Conservation (phyloP, 53 echinoderm and acorn worm species). For the Temnopleurus reevesii region DNA sequence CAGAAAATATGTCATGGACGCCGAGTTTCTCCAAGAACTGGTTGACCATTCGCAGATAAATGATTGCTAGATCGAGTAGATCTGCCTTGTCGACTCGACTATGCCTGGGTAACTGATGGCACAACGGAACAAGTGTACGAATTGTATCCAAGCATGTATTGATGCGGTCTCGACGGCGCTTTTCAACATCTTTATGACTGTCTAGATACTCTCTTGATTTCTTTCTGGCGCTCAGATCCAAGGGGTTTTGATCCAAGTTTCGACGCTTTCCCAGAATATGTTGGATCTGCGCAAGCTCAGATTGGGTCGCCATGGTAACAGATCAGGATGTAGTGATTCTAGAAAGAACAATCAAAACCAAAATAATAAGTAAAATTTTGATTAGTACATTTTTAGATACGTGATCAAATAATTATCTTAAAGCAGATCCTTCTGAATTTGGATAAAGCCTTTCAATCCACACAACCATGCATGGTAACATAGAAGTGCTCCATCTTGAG, state of each 20-base stretch:
- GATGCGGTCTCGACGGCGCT: conserved; percentile 72
- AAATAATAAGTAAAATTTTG: not conserved
- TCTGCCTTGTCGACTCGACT: conserved; percentile 74
- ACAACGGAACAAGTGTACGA: conserved; percentile 60
- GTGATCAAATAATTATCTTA: too few relatives aligned
- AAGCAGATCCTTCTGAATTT: too few relatives aligned
- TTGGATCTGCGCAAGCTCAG: conserved; percentile 51
- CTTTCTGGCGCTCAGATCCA: conserved; percentile 66
- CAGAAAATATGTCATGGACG: conserved; percentile 64
- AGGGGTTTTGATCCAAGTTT: conserved; percentile 54
- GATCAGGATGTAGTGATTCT: not conserved
- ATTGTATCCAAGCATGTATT: conserved; percentile 74
- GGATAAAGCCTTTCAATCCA: too few relatives aligned
- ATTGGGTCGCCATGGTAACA: conserved; percentile 33
- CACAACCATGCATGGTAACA: too few relatives aligned
- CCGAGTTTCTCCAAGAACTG: conserved; percentile 63
- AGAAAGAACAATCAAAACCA: not conserved
- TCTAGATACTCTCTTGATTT: conserved; percentile 70
- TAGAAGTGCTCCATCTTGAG: too few relatives aligned
- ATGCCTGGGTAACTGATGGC: conserved; percentile 59
- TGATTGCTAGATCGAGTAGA: conserved; percentile 69
- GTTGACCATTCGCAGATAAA: conserved; percentile 67
- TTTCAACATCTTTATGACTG: conserved; percentile 73
- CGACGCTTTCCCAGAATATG: conserved; percentile 54
- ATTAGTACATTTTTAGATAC: too few relatives aligned